A percentile compares a stretch with the other conserved stretches of the same genome.
These are phyloP conservation scores for Drosophila suzukii DNA, from an alignment of 1,140 invertebrate genomes.

Conservation along the genomic window DNA sequence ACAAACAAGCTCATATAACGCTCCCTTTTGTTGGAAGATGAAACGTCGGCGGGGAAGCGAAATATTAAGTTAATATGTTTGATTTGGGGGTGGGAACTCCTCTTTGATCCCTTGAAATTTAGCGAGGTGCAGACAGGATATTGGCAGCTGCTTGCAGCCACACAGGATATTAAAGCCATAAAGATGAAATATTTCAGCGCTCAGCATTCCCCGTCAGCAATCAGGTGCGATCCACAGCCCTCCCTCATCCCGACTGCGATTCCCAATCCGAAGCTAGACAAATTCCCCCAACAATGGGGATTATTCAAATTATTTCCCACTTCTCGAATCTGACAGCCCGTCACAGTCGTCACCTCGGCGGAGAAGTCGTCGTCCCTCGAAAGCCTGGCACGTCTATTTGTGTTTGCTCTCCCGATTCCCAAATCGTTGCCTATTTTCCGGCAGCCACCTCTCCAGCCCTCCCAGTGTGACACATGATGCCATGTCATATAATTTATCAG, in stretches of 20 bases:
- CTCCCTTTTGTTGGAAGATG: constrained; percentile 16
- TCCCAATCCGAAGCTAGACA: constrained; percentile 42
- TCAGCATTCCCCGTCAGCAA: constrained; percentile 11
- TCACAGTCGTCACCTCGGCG: constrained; percentile 4
- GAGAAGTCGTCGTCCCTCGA: constrained; percentile 2
- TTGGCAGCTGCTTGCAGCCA: constrained; percentile 48
- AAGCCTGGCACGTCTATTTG: constrained; percentile 47
- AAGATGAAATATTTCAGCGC: constrained; percentile 49
- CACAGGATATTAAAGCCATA: constrained; percentile 65
- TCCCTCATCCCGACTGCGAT: background rate
- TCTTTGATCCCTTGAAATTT: constrained; percentile 53
- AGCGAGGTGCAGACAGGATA: constrained; percentile 60
- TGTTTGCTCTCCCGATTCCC: constrained; percentile 28
- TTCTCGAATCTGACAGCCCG: constrained; percentile 43
- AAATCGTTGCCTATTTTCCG: constrained; percentile 1
- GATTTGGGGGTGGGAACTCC: constrained; percentile 8
- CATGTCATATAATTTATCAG: constrained; percentile 64
- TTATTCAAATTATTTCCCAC: constrained; percentile 53
- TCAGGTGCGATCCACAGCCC: constrained; percentile 20
- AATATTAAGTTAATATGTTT: constrained; percentile 67
- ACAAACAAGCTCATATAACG: constrained; percentile 60
- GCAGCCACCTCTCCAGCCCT: background rate
- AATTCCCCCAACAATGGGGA: constrained; percentile 45
- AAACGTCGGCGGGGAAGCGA: constrained; percentile 1
- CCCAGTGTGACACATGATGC: constrained; percentile 57